Evolutionary conservation across 2,113 vertebrate species (phyloP).

Genomic region (Etheostoma cragini): DNA sequence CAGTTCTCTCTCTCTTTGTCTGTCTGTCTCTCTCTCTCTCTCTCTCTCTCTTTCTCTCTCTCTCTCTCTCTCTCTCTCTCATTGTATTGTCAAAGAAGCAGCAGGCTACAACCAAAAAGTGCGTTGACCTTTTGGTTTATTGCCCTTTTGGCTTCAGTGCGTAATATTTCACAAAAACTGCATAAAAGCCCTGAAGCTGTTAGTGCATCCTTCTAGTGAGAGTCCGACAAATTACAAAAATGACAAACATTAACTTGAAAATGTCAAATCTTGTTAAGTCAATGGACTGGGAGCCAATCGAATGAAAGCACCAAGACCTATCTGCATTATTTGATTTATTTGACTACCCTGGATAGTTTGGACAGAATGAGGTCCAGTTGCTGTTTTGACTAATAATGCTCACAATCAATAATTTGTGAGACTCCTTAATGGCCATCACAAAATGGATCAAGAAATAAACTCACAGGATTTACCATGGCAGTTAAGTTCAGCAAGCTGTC

Average conservation of each 20-base stretch:
- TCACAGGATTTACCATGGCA: neutral
- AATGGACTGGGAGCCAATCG: neutral
- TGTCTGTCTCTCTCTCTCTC: too few species aligned
- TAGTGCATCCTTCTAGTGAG: neutral
- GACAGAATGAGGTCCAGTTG: neutral
- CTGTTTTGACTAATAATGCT: neutral
- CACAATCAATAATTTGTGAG: neutral
- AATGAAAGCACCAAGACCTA: neutral
- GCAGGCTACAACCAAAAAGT: neutral
- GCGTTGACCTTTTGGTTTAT: slow-evolving; percentile 5
- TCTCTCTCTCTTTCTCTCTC: too few species aligned
- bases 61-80: neutral
- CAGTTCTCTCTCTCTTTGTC: too few species aligned
- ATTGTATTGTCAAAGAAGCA: neutral
- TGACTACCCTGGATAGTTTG: neutral
- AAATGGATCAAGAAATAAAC: neutral
- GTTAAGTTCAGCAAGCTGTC: neutral
- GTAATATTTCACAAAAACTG: neutral
- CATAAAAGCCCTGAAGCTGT: neutral
- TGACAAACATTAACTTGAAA: neutral
- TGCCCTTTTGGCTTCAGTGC: neutral
- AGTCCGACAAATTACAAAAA: neutral
- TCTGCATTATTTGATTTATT: too few species aligned
- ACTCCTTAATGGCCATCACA: neutral
- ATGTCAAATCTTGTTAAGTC: slow-evolving; percentile 5